Base-by-base conservation (phyloP, 1,140 invertebrate genomes). In the Parasteatoda tepidariorum region DNA sequence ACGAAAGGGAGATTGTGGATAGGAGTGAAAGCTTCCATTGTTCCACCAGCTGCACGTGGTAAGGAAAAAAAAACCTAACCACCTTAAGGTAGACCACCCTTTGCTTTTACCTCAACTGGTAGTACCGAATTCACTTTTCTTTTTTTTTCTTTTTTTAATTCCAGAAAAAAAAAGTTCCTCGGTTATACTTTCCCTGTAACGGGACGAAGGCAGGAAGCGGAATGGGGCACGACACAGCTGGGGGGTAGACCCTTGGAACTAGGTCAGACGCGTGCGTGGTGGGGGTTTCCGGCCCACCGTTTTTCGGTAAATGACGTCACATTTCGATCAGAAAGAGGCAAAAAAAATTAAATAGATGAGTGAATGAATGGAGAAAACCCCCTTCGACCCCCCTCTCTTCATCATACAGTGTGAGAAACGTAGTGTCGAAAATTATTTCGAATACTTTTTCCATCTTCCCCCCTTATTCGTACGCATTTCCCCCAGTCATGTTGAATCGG, bases 361-460 rank as follows among this genome's bases (percentile, higher is more conserved):
- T 11, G 34, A 41, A 34, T 33, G 15, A 67, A 26, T 34, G 31
- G 31, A 67, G 31, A 22, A 33, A 67, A 67, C 31, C 64, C 64
- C 64, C 64, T 38, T 41, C 33, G 7, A 18, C 22, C 26, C 24
- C 26, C 31, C 31, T 18, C 38, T 34, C 31, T 13, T 64, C 61
- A 67, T 67, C 64, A 30, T 38, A 33, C 64, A 67, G 31, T 67
- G 64, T 67, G 64, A 67, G 64, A 67, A 67, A 67, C 64, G 33
- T n/a, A 13, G 24, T 67, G 64, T 67, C 64, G 34, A 67, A 67
- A 67, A 67, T 67, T 67, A 67, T 67, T 67, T 67, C 64, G 64
- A 67, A 38, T 26, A 67, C 26, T 30, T 64, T 67, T 67, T 67
- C 9, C 24, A n/a, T 59, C 24, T 59, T 59, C n/a, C 57, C 57